Conservation (phyloP, 2,888 invertebrate species). For the Nephrotoma guestfalica region DNA sequence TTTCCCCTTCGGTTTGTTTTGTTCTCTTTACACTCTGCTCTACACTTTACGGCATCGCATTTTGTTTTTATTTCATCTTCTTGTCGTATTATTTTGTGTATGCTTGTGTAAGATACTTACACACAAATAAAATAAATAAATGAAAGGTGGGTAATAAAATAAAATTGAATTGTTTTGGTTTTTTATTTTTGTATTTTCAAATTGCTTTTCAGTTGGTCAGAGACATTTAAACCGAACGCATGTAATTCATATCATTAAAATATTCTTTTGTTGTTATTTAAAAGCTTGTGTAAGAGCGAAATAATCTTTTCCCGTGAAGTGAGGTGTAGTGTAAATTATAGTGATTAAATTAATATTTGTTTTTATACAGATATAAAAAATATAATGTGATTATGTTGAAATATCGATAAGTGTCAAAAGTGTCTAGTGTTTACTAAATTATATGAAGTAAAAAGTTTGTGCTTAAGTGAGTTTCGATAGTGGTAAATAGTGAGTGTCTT, state of each 20-base stretch:
- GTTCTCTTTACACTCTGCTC: not conserved
- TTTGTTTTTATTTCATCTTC: not conserved
- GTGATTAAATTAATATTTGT: not conserved
- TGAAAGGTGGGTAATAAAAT: not conserved
- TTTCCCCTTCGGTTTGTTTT: not conserved
- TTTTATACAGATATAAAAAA: not conserved
- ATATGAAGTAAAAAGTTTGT: not conserved
- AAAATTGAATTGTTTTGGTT: not conserved
- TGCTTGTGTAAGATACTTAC: not conserved
- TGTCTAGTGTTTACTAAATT: not conserved
- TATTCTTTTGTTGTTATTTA: not conserved
- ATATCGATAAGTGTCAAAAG: not conserved
- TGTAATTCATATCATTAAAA: not conserved
- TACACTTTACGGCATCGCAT: not conserved
- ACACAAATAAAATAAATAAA: not conserved
- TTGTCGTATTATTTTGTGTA: not conserved
- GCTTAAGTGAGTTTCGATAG: not conserved
- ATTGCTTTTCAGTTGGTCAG: not conserved
- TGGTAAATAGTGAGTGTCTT: not conserved
- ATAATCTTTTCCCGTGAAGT: not conserved
- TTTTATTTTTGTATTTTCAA: not conserved
- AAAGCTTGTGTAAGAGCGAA: not conserved
- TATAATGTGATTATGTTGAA: not conserved
- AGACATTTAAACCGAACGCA: not conserved
- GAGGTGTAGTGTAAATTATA: not conserved